A percentile compares a stretch with the other conserved stretches of the same genome.
Conservation (phyloP, 2,113 vertebrate species). For the Megaleporinus macrocephalus region DNA sequence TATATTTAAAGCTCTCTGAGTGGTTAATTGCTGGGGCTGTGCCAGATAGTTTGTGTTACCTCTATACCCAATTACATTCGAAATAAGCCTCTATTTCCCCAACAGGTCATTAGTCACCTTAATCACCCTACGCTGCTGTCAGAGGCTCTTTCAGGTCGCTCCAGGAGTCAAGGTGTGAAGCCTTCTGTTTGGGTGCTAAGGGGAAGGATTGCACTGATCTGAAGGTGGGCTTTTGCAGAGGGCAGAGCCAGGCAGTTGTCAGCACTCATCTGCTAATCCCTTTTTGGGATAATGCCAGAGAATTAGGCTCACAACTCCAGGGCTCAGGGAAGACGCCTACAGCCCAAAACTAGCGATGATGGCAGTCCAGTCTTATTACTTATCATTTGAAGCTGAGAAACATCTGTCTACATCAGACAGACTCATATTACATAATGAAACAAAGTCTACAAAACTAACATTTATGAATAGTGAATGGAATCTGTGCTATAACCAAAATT, state of each 20-base stretch:
- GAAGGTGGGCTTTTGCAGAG: conserved; percentile 50
- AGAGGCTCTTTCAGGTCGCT: conserved; percentile 43
- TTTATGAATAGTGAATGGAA: too few relatives aligned
- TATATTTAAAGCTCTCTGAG: not conserved
- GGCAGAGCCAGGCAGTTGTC: conserved; percentile 49
- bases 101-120: conserved; percentile 73
- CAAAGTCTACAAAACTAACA: not conserved
- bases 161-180: conserved; percentile 56
- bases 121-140: conserved; percentile 61
- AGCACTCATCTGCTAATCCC: conserved; percentile 60
- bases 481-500: not conserved
- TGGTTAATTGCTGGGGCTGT: conserved; percentile 30
- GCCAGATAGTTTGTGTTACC: conserved; percentile 54
- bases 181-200: conserved; percentile 57
- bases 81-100: conserved; percentile 76
- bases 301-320: conserved; percentile 56
- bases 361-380: conserved; percentile 1
- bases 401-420: not conserved
- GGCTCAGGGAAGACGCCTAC: conserved; percentile 43
- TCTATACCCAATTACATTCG: conserved; percentile 67
- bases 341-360: conserved; percentile 58
- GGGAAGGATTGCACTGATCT: conserved; percentile 63
- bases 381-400: not conserved
- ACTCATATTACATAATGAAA: not conserved
- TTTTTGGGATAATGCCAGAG: conserved; percentile 60